Percentiles rank a stretch among this genome's conserved stretches.
These are phyloP conservation scores for Gymnocephalus cernua DNA, from an alignment of 2,113 vertebrate species.

Conservation along the genomic window DNA sequence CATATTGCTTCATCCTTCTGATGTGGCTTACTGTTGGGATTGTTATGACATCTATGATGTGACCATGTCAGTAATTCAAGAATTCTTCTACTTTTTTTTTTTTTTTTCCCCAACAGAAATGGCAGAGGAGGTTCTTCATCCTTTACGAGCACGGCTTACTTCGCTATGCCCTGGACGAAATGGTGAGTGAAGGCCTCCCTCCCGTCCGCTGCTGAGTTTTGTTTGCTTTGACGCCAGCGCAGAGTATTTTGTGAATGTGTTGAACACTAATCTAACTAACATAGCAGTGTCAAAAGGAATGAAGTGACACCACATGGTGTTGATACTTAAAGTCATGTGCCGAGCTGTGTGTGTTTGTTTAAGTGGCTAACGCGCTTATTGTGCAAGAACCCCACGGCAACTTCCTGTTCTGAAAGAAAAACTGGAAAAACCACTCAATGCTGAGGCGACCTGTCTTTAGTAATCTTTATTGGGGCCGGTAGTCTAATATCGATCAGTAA, in stretches of 20 bases:
- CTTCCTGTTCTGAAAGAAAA: constrained; percentile 49
- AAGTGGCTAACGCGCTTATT: constrained; percentile 47
- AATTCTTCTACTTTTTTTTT: not conserved
- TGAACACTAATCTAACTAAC: constrained; percentile 51
- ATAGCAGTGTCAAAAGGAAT: constrained; percentile 52
- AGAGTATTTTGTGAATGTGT: constrained; percentile 35
- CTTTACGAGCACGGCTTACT: constrained; percentile 95
- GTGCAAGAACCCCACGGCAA: constrained; percentile 42
- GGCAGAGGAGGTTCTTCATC: constrained; percentile 97
- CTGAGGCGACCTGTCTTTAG: constrained; percentile 10
- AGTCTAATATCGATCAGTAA: not conserved
- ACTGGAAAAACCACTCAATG: constrained; percentile 44
- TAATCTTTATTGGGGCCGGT: constrained; percentile 8
- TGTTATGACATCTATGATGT: not conserved
- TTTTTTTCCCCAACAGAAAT: constrained; percentile 95
- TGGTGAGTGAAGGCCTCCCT: constrained; percentile 86
- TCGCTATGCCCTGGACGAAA: constrained; percentile 95
- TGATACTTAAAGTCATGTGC: constrained; percentile 69
- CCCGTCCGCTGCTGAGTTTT: constrained; percentile 1
- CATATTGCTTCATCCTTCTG: not conserved
- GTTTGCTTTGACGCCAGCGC: not conserved
- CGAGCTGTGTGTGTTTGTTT: constrained; percentile 60
- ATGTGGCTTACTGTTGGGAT: not conserved
- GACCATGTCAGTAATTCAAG: constrained; percentile 10
- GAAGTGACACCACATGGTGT: constrained; percentile 54